phyloP scores from a whole-genome alignment of 53 echinoderm and acorn worm species.

The Crossaster papposus region DNA sequence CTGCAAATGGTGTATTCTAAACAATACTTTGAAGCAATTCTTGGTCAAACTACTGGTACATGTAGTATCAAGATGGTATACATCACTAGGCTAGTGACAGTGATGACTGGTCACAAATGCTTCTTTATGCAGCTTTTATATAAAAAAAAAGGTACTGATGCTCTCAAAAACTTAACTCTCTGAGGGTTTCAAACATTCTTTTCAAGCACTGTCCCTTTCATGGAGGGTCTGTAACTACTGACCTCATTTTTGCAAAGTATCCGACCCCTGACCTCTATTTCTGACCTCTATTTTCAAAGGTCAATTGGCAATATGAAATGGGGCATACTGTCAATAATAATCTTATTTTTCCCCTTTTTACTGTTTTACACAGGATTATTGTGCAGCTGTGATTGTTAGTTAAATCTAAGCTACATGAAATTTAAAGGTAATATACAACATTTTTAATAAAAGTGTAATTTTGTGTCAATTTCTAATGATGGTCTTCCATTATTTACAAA shows the following conservation, averaged over 20 bases:
- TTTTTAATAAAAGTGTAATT: too few relatives aligned
- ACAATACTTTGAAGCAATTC: too few relatives aligned
- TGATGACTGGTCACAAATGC: not conserved
- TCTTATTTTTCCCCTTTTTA: not conserved
- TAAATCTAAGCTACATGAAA: too few relatives aligned
- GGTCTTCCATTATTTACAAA: too few relatives aligned
- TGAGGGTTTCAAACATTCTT: not conserved
- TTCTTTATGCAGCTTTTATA: too few relatives aligned
- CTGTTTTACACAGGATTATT: not conserved
- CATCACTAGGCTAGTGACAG: not conserved
- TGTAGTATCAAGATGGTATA: not conserved
- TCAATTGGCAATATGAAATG: slow-evolving; percentile 1
- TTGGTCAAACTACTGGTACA: too few relatives aligned
- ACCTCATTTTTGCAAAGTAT: not conserved
- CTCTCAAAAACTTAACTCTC: not conserved
- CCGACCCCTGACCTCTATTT: not conserved
- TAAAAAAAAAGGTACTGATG: too few relatives aligned
- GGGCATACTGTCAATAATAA: not conserved
- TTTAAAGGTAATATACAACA: too few relatives aligned
- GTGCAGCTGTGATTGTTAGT: too few relatives aligned
- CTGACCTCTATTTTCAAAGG: slow-evolving; percentile 5
- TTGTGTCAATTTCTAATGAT: too few relatives aligned
- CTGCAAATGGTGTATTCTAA: too few relatives aligned
- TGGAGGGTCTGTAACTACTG: not conserved
- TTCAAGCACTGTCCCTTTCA: not conserved